Evolutionary conservation across 2,797 vertebrate genomes (phyloP).

Genomic region (Helostoma temminkii): DNA sequence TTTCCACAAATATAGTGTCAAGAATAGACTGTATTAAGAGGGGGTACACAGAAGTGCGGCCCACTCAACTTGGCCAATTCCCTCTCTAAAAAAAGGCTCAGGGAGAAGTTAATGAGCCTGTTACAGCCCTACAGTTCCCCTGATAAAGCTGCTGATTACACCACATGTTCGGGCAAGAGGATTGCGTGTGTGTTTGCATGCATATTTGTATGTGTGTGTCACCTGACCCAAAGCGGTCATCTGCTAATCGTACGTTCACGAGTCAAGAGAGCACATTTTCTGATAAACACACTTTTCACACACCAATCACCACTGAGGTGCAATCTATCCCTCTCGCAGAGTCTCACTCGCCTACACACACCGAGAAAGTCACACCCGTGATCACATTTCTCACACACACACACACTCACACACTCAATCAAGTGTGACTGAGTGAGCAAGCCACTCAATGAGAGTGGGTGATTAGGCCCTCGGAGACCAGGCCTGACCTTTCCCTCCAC

Average conservation of each 20-base stretch:
- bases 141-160: constrained; percentile 71
- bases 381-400: constrained; percentile 34
- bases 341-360: constrained; percentile 40
- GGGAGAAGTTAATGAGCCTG: constrained; percentile 78
- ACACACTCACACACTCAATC: constrained; percentile 57
- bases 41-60: constrained; percentile 39
- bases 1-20: constrained; percentile 21
- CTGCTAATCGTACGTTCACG: constrained; percentile 65
- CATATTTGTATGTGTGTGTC: constrained; percentile 38
- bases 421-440: constrained; percentile 72
- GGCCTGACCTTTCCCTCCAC: constrained; percentile 83
- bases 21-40: constrained; percentile 46
- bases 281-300: constrained; percentile 49
- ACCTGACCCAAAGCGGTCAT: constrained; percentile 71
- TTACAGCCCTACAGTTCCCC: constrained; percentile 64
- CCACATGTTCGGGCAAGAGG: constrained; percentile 64
- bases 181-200: constrained; percentile 35
- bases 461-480: constrained; percentile 84
- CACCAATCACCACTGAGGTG: constrained; percentile 38
- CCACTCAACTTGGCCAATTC: constrained; percentile 65
- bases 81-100: constrained; percentile 60
- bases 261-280: constrained; percentile 56
- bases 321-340: constrained; percentile 51
- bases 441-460: constrained; percentile 83
- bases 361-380: constrained; percentile 44